These are phyloP conservation scores for Notolepis coatsorum DNA, from an alignment of 2,797 vertebrate genomes.

Conservation along the genomic window DNA sequence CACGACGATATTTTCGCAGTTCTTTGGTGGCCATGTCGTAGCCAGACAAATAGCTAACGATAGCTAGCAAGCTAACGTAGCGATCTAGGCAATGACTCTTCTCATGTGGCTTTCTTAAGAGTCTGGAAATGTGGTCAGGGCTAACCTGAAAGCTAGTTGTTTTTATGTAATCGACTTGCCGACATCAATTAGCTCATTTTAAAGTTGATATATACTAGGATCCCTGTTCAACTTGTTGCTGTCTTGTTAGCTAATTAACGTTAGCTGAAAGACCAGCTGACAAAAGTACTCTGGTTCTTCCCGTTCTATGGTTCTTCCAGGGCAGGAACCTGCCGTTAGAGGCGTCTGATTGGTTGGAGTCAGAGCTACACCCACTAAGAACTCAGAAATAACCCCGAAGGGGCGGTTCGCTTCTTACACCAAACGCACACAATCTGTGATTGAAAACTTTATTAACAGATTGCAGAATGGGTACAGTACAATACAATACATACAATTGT, in stretches of 20 bases:
- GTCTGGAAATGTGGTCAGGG: neutral
- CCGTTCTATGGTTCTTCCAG: too few relatives aligned
- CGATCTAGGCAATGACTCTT: slow-evolving; percentile 51
- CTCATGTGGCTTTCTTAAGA: slow-evolving; percentile 47
- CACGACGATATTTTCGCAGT: slow-evolving; percentile 64
- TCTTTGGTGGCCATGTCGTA: slow-evolving; percentile 70
- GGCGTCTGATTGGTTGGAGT: slow-evolving; percentile 57
- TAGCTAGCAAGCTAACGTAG: slow-evolving; percentile 25
- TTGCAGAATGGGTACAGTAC: too few relatives aligned
- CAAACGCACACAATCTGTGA: slow-evolving; percentile 2
- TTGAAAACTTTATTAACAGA: too few relatives aligned
- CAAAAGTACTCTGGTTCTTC: slow-evolving; percentile 16
- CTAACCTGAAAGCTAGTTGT: slow-evolving; percentile 19
- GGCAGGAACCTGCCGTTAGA: slow-evolving; percentile 53
- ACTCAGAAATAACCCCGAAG: slow-evolving; percentile 43
- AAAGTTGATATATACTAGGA: neutral
- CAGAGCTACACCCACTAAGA: slow-evolving; percentile 49
- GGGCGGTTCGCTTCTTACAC: neutral
- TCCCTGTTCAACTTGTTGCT: slow-evolving; percentile 38
- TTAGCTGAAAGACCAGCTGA: slow-evolving; percentile 62
- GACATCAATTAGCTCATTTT: slow-evolving; percentile 31
- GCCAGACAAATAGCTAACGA: slow-evolving; percentile 10
- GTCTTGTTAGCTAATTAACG: slow-evolving; percentile 47
- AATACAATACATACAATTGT: too few relatives aligned
- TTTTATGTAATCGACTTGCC: neutral